Evolutionary conservation across 2,113 vertebrate species (phyloP).

Genomic region (Chloropsis cyanopogon): DNA sequence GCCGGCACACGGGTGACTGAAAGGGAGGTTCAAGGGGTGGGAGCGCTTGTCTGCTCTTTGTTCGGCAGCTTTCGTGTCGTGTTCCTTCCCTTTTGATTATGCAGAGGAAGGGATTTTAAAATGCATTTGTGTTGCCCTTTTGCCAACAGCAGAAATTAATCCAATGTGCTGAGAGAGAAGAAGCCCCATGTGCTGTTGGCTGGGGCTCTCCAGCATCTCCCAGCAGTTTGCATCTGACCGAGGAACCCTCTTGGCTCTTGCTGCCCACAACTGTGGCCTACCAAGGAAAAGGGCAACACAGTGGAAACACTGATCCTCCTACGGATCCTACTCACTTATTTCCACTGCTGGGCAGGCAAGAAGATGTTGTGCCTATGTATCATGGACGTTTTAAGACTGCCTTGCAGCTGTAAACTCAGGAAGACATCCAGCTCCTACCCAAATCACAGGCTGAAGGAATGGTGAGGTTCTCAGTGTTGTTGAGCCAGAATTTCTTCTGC

Average conservation of each 20-base stretch:
- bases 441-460: not conserved
- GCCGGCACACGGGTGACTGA: constrained; percentile 37
- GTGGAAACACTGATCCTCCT: not conserved
- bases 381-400: not conserved
- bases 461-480: rapidly evolving
- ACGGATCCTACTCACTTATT: rapidly evolving
- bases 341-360: not conserved
- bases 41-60: constrained; percentile 50
- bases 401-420: not conserved
- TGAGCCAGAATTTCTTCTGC: not conserved
- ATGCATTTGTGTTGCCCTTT: not conserved
- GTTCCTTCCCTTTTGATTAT: constrained; percentile 48
- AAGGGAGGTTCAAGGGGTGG: not conserved
- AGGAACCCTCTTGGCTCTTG: not conserved
- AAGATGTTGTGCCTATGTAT: rapidly evolving
- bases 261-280: not conserved
- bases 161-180: not conserved
- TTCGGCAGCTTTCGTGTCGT: not conserved
- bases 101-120: constrained; percentile 41
- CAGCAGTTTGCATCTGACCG: rapidly evolving
- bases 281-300: not conserved
- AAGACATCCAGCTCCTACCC: not conserved
- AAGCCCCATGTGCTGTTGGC: not conserved
- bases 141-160: constrained; percentile 5
- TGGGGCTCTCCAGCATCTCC: not conserved